A percentile compares a stretch with the other conserved stretches of the same genome.
Conservation (phyloP, 1,140 invertebrate species). For the Lordiphosa mommai region DNA sequence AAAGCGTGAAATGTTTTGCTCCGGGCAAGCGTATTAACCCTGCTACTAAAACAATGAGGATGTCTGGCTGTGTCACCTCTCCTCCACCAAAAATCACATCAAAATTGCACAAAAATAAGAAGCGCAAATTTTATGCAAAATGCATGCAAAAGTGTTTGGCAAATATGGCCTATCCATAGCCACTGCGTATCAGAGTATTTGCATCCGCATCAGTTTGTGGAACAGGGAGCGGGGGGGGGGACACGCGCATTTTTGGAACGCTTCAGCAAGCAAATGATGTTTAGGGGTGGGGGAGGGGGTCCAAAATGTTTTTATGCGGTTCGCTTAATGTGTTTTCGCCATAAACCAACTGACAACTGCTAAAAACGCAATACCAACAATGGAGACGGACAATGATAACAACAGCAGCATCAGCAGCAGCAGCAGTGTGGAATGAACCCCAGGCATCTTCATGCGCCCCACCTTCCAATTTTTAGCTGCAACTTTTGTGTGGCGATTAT, state of each 20-base stretch:
- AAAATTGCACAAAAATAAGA: constrained; percentile 70
- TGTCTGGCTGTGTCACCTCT: neutral
- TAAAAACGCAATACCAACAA: constrained; percentile 39
- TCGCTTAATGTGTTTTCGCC: constrained; percentile 77
- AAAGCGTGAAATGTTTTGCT: constrained; percentile 72
- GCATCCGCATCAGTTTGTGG: constrained; percentile 29
- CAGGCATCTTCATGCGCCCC: neutral
- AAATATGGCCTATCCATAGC: constrained; percentile 47
- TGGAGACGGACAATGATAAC: neutral
- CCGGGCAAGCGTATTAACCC: constrained; percentile 45
- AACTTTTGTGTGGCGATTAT: constrained; percentile 45
- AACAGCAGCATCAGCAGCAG: constrained; percentile 6
- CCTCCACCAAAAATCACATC: constrained; percentile 45
- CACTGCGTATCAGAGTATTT: neutral
- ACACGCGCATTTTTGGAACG: constrained; percentile 42
- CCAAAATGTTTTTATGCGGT: constrained; percentile 75
- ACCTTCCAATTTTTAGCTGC: constrained; percentile 9
- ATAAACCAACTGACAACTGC: constrained; percentile 64
- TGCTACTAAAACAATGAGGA: neutral
- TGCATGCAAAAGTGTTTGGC: constrained; percentile 70
- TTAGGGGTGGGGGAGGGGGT: neutral
- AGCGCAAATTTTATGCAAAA: constrained; percentile 75
- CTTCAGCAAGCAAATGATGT: constrained; percentile 28
- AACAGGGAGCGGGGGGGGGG: no score
- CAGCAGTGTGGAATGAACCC: constrained; percentile 24